phyloP scores from a whole-genome alignment of 1,140 invertebrate genomes.

The Drosophila tristis region DNA sequence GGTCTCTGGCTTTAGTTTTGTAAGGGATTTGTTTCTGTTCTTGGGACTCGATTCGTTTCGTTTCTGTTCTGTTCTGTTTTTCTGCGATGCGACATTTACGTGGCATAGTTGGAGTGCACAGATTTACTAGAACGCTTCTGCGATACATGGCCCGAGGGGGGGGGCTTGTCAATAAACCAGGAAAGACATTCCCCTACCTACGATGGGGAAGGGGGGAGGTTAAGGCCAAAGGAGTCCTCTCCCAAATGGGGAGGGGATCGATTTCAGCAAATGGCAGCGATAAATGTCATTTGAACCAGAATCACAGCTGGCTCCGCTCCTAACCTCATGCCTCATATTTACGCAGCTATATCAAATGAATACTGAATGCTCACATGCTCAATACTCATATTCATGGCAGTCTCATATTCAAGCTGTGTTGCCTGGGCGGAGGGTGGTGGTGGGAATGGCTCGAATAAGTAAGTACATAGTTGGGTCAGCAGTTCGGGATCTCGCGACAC shows the following conservation, averaged over 20 bases:
- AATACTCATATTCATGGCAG: conserved; percentile 11
- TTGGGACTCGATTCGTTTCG: background rate
- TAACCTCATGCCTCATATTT: background rate
- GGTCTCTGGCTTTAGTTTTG: conserved; percentile 8
- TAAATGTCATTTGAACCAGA: too few species aligned
- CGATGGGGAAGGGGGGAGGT: too few species aligned
- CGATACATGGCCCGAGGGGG: background rate
- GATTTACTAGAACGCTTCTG: conserved; percentile 17
- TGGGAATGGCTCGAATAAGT: conserved; percentile 37
- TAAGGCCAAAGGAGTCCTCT: conserved; percentile 8
- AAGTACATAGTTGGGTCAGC: conserved; percentile 41
- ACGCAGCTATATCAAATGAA: conserved; percentile 11
- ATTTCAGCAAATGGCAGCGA: conserved; percentile 10
- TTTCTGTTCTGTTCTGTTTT: conserved; percentile 51
- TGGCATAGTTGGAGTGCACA: conserved; percentile 35
- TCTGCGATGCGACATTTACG: conserved; percentile 36
- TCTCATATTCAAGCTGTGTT: conserved; percentile 39
- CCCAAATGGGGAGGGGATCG: background rate
- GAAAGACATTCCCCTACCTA: conserved; percentile 8
- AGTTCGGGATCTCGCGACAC: conserved; percentile 20
- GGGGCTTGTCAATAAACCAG: conserved; percentile 8
- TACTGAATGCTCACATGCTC: conserved; percentile 10
- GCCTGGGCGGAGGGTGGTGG: background rate
- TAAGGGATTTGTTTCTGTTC: conserved; percentile 38
- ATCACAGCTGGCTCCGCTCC: background rate